phyloP scores from a whole-genome alignment of 2,797 vertebrate genomes.

The Crenuchus spilurus region DNA sequence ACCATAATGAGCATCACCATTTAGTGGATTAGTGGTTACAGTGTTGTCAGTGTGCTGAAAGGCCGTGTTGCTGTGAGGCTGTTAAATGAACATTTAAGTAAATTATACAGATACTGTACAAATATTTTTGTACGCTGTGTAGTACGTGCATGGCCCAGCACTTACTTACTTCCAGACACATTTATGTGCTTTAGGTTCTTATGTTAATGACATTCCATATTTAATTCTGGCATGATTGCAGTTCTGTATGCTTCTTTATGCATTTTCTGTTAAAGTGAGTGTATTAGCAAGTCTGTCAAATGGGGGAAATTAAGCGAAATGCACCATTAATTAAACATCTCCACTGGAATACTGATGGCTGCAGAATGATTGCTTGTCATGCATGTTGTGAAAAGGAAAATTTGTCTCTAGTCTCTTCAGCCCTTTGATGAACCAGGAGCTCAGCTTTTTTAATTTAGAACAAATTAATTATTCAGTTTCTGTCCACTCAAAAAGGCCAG shows the following conservation, averaged over 20 bases:
- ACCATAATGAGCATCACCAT: background rate
- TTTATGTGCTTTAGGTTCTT: background rate
- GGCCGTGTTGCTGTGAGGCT: background rate
- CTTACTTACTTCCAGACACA: conserved; percentile 31
- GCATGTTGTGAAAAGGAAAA: conserved; percentile 51
- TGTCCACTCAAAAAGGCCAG: conserved; percentile 23
- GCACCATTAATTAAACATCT: conserved; percentile 55
- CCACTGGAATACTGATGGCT: conserved; percentile 56
- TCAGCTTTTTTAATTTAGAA: conserved; percentile 37
- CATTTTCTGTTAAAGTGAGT: conserved; percentile 26
- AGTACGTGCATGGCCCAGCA: conserved; percentile 1
- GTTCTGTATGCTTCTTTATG: background rate
- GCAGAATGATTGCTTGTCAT: conserved; percentile 58
- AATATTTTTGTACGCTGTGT: background rate
- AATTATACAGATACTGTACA: background rate
- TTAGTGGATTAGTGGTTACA: background rate
- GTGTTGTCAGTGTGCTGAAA: background rate
- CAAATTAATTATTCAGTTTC: conserved; percentile 53
- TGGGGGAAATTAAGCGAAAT: conserved; percentile 51
- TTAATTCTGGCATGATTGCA: background rate
- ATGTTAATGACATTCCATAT: conserved; percentile 29
- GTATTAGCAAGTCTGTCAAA: conserved; percentile 29
- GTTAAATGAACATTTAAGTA: background rate
- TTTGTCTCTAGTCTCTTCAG: conserved; percentile 42
- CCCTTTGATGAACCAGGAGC: conserved; percentile 43